phyloP scores from a whole-genome alignment of 1,140 invertebrate genomes.

The Drosophila saltans region DNA sequence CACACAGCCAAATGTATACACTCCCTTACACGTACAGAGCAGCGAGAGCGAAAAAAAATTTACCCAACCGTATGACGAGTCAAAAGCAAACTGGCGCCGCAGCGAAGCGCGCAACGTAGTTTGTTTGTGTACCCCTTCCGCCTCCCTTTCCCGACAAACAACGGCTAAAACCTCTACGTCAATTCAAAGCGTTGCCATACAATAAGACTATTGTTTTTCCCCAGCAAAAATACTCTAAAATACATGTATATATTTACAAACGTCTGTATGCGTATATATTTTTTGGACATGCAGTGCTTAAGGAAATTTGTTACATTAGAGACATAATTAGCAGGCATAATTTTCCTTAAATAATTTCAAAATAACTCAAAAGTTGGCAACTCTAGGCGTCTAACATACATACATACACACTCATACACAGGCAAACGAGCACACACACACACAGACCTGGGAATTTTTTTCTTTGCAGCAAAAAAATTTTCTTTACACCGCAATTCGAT shows the following conservation, averaged over 20 bases:
- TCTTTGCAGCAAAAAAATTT: constrained; percentile 61
- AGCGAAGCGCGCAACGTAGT: constrained; percentile 55
- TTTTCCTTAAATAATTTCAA: constrained; percentile 13
- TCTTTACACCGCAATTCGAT: constrained; percentile 65
- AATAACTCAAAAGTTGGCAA: constrained; percentile 37
- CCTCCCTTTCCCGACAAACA: background rate
- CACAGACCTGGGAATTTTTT: constrained; percentile 79
- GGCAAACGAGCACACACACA: constrained; percentile 62
- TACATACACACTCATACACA: constrained; percentile 41
- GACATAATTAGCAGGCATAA: background rate
- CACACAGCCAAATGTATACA: constrained; percentile 35
- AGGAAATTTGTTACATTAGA: background rate
- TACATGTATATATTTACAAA: background rate
- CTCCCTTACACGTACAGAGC: constrained; percentile 38
- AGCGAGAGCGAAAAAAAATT: constrained; percentile 66
- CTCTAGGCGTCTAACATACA: constrained; percentile 50
- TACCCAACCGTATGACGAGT: constrained; percentile 75
- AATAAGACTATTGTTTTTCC: background rate
- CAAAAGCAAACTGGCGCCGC: constrained; percentile 72
- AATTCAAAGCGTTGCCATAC: constrained; percentile 6
- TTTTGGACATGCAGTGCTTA: background rate
- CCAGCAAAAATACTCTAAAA: background rate
- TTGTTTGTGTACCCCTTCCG: constrained; percentile 69
- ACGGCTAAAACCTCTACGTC: constrained; percentile 2
- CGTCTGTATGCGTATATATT: background rate